Evolutionary conservation across 2,888 invertebrate genomes (phyloP).

Genomic region (Spodoptera littoralis): DNA sequence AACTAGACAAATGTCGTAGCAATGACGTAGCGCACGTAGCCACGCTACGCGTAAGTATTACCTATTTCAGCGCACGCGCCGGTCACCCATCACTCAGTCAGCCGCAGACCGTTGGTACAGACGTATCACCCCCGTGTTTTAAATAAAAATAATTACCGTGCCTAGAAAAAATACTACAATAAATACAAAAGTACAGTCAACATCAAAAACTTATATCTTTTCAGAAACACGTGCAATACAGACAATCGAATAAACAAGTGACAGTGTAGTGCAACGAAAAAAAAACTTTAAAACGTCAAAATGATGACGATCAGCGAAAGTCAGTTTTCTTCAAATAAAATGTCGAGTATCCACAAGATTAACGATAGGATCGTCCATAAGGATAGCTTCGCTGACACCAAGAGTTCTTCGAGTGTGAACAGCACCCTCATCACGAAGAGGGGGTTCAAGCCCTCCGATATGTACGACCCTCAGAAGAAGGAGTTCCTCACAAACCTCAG

Average conservation of each 20-base stretch:
- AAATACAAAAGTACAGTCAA: slow-evolving; percentile 10
- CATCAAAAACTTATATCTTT: slow-evolving; percentile 17
- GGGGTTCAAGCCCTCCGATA: slow-evolving; percentile 95
- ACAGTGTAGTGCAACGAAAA: slow-evolving; percentile 49
- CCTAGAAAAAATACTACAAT: neutral
- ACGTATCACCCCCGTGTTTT: slow-evolving; percentile 19
- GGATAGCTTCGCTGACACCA: slow-evolving; percentile 84
- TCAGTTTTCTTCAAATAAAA: slow-evolving; percentile 86
- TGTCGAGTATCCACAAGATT: slow-evolving; percentile 84
- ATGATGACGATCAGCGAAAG: slow-evolving; percentile 89
- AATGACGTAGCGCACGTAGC: slow-evolving; percentile 30
- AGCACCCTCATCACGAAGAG: slow-evolving; percentile 91
- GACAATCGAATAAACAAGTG: slow-evolving; percentile 36
- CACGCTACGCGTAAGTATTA: slow-evolving; percentile 5
- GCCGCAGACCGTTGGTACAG: slow-evolving; percentile 1
- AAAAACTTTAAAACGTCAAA: slow-evolving; percentile 54
- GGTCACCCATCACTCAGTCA: slow-evolving; percentile 24
- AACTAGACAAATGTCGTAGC: slow-evolving; percentile 28
- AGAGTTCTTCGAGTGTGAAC: slow-evolving; percentile 85
- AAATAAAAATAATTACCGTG: slow-evolving; percentile 1
- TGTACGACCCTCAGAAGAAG: slow-evolving; percentile 94
- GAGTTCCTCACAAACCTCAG: slow-evolving; percentile 94
- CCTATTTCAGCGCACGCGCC: slow-evolving; percentile 39
- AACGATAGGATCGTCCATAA: slow-evolving; percentile 84
- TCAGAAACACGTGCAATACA: slow-evolving; percentile 23